Conservation (phyloP, 35 echinoderm and acorn worm genomes). For the Apostichopus parvimensis region DNA sequence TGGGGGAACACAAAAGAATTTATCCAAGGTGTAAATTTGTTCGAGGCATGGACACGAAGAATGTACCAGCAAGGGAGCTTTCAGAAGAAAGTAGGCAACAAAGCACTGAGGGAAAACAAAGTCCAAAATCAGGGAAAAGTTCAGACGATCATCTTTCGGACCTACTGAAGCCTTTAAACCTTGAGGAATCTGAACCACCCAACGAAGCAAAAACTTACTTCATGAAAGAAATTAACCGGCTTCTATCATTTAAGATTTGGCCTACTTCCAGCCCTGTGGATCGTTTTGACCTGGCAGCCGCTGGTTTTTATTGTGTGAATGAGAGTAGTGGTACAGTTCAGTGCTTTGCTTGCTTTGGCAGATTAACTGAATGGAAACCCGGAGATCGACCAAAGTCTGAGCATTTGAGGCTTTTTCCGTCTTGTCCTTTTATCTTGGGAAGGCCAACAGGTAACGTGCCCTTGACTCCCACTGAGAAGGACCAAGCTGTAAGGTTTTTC, state of each 20-base stretch:
- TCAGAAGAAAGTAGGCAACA: slow-evolving; percentile 38
- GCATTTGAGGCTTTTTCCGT: slow-evolving; percentile 72
- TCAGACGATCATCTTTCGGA: slow-evolving; percentile 52
- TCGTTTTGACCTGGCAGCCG: slow-evolving; percentile 68
- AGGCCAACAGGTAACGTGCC: slow-evolving; percentile 72
- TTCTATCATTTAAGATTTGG: slow-evolving; percentile 84
- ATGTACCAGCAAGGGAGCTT: slow-evolving; percentile 53
- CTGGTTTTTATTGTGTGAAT: slow-evolving; percentile 78
- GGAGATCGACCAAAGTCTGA: slow-evolving; percentile 67
- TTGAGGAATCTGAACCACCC: slow-evolving; percentile 28
- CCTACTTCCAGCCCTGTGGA: slow-evolving; percentile 61
- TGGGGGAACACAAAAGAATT: slow-evolving; percentile 89
- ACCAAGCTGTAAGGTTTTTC: slow-evolving; percentile 8
- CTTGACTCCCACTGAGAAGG: slow-evolving; percentile 52
- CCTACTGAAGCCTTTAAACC: slow-evolving; percentile 44
- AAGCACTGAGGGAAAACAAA: not conserved
- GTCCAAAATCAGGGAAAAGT: not conserved
- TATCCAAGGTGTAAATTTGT: slow-evolving; percentile 89
- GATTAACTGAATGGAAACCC: slow-evolving; percentile 72
- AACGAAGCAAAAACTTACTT: slow-evolving; percentile 30
- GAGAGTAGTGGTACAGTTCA: slow-evolving; percentile 66
- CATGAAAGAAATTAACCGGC: slow-evolving; percentile 72
- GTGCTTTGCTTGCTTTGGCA: slow-evolving; percentile 92
- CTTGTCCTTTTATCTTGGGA: slow-evolving; percentile 77
- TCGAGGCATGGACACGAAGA: slow-evolving; percentile 45